A percentile compares a stretch with the other conserved stretches of the same genome.
Conservation (phyloP, 2,888 invertebrate species). For the Lamellibrachia columna region DNA sequence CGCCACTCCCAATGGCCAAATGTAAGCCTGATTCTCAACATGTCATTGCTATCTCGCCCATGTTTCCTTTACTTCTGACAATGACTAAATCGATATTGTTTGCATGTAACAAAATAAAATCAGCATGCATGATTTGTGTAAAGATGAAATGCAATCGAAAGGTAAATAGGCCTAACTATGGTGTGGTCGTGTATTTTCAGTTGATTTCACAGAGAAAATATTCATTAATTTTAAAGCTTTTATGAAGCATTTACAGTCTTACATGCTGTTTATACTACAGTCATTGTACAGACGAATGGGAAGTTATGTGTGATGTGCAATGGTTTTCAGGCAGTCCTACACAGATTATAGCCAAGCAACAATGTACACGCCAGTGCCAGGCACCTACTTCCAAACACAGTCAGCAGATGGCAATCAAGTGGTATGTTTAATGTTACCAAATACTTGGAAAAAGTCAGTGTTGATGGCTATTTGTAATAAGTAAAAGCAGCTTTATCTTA, state of each 20-base stretch:
- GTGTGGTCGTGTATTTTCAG: not conserved
- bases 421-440: not conserved
- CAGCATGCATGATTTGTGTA: not conserved
- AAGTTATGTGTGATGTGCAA: not conserved
- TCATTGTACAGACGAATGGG: not conserved
- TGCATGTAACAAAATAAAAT: not conserved
- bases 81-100: not conserved
- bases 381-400: constrained; percentile 75
- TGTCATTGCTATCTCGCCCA: not conserved
- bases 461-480: no score
- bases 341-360: constrained; percentile 61
- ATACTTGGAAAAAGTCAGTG: not conserved
- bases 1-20: constrained; percentile 73
- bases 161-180: not conserved
- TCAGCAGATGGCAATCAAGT: constrained; percentile 28
- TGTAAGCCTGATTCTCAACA: constrained; percentile 67
- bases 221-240: no score
- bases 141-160: not conserved
- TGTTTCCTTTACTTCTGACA: not conserved
- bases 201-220: no score
- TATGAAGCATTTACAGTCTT: not conserved
- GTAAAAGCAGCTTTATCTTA: no score
- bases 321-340: constrained; percentile 46
- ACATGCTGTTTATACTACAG: not conserved
- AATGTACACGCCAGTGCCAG: constrained; percentile 73